Evolutionary conservation across 2,888 invertebrate species (phyloP).

Genomic region (Gerris lacustris): DNA sequence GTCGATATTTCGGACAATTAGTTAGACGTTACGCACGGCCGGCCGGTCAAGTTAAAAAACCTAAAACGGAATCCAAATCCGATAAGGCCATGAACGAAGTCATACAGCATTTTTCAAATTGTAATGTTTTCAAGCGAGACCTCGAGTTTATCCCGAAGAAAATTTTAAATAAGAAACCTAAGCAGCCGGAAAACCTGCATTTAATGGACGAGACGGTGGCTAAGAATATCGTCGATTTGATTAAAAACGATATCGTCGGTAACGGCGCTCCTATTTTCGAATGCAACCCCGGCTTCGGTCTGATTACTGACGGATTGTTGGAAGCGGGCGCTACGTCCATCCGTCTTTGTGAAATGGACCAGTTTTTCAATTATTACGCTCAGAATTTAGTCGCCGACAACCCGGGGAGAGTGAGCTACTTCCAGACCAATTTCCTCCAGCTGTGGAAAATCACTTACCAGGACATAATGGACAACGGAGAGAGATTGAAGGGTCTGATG

Average conservation of each 20-base stretch:
- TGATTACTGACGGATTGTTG: constrained; percentile 19
- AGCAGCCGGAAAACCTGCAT: constrained; percentile 10
- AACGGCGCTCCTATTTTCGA: constrained; percentile 18
- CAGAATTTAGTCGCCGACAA: neutral
- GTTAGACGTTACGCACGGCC: neutral
- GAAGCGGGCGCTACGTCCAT: constrained; percentile 8
- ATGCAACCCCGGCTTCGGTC: constrained; percentile 23
- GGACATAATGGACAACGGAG: constrained; percentile 17
- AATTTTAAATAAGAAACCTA: neutral
- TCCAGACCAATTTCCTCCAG: constrained; percentile 9
- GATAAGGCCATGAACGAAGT: neutral
- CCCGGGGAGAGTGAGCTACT: constrained; percentile 14
- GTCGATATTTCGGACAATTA: too few species aligned
- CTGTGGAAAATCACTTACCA: constrained; percentile 12
- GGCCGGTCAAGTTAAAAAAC: neutral
- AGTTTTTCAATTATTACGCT: constrained; percentile 14
- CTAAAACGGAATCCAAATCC: too few species aligned
- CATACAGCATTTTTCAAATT: neutral
- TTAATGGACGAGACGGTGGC: constrained; percentile 19
- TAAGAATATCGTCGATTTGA: constrained; percentile 12
- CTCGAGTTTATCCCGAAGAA: constrained; percentile 1
- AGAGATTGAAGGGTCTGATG: constrained; percentile 13
- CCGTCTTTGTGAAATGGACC: constrained; percentile 19
- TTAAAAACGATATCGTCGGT: constrained; percentile 11
- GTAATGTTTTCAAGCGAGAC: neutral